phyloP scores from a whole-genome alignment of 2,113 vertebrate species.

The human region GRCh38 chr7:143416501-143417000 shows the following conservation, averaged over 20 bases:
- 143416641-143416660: neutral
- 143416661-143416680: neutral
- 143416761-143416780: slow-evolving; percentile 24
- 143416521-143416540: slow-evolving; percentile 36
- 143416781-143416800: neutral
- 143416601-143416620: neutral
- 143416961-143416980: neutral
- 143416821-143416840: neutral
- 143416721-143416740: neutral
- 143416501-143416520: neutral
- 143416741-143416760: slow-evolving; percentile 54
- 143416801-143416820: neutral
- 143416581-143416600: neutral
- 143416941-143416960: neutral
- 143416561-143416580: neutral
- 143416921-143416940: neutral
- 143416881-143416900: neutral
- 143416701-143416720: neutral
- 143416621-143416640: neutral
- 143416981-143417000: neutral
- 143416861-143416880: neutral
- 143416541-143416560: neutral
- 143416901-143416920: neutral
- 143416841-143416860: neutral
- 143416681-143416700: neutral